Conservation (phyloP, 2,113 vertebrate genomes). For the Gnathonemus echidnorhynchus region DNA sequence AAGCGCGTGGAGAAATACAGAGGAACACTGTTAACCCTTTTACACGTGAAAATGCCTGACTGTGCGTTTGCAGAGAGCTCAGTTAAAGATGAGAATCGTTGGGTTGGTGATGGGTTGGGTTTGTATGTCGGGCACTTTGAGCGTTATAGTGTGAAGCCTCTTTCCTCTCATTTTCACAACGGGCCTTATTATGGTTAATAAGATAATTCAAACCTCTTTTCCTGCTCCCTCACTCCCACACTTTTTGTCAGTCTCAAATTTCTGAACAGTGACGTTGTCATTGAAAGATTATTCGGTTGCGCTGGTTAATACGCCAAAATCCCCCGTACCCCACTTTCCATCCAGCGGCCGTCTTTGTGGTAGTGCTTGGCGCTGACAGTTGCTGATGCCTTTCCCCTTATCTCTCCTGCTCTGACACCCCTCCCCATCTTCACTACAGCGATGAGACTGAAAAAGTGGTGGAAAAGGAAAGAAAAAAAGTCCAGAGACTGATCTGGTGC, state of each 20-base stretch:
- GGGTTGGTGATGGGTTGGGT: background rate
- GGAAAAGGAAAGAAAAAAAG: conserved; percentile 29
- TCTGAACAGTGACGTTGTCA: background rate
- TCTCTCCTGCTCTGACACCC: background rate
- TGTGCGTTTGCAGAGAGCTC: background rate
- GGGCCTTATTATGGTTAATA: background rate
- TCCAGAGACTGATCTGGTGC: conserved; percentile 32
- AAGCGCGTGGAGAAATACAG: background rate
- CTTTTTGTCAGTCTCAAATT: background rate
- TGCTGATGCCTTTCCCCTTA: background rate
- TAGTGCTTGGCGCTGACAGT: background rate
- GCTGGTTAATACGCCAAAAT: background rate
- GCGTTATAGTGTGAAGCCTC: background rate
- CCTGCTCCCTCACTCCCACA: background rate
- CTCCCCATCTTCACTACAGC: conserved; percentile 14
- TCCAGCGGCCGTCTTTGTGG: background rate
- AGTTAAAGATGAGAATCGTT: background rate
- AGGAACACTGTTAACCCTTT: background rate
- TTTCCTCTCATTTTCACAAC: background rate
- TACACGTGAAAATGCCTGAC: background rate
- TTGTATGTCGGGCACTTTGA: background rate
- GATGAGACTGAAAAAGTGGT: conserved; percentile 2
- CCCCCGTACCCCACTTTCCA: conserved; percentile 2
- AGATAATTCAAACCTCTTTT: background rate
- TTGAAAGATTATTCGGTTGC: background rate